Evolutionary conservation across 2,888 invertebrate species (phyloP).

Genomic region (Eupithecia subfuscata): DNA sequence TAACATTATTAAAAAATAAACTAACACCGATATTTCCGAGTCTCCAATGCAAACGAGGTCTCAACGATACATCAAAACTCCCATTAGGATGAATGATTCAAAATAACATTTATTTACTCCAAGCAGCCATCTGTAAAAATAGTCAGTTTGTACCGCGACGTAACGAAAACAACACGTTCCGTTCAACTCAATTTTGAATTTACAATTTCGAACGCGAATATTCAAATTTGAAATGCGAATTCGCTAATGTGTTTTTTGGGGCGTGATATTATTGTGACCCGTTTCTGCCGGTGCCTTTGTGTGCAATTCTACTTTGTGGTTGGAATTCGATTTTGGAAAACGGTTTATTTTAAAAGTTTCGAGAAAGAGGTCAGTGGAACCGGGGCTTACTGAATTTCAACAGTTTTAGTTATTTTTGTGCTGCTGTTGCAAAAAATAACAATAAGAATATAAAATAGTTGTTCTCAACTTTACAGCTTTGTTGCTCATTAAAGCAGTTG

Average conservation of each 20-base stretch:
- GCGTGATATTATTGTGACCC: conserved; percentile 29
- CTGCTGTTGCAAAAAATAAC: neutral
- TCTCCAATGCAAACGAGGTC: conserved; percentile 23
- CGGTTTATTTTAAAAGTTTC: conserved; percentile 1
- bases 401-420: neutral
- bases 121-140: conserved; percentile 59
- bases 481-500: neutral
- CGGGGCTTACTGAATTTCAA: neutral
- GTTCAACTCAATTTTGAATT: conserved; percentile 45
- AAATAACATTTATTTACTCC: conserved; percentile 43
- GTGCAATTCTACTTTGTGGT: conserved; percentile 9
- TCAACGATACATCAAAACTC: conserved; percentile 33
- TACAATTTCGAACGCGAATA: conserved; percentile 42
- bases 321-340: neutral
- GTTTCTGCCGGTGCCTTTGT: conserved; percentile 16
- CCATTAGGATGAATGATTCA: conserved; percentile 40
- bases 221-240: conserved; percentile 44
- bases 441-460: neutral
- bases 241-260: conserved; percentile 36
- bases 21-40: conserved; percentile 5
- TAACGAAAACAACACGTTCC: conserved; percentile 54
- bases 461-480: neutral
- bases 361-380: conserved; percentile 1
- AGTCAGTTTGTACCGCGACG: conserved; percentile 64
- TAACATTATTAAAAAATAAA: neutral